Conservation (phyloP, 53 echinoderm and acorn worm genomes). For the Pentamera pediparva region DNA sequence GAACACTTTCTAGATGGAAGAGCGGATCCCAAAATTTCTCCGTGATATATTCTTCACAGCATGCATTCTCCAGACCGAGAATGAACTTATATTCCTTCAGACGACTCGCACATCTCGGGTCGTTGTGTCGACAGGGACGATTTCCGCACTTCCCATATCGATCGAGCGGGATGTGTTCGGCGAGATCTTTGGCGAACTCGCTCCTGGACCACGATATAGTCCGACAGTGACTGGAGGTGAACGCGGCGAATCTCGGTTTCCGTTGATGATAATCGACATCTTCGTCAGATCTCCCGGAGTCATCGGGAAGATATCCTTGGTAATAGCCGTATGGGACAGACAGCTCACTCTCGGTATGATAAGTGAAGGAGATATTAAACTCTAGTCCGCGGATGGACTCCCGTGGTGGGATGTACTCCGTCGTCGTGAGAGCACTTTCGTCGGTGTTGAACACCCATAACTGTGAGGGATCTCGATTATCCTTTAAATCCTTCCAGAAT, state of each 20-base stretch:
- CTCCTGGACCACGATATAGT: neutral
- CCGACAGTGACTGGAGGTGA: neutral
- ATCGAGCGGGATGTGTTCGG: neutral
- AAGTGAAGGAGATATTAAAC: too few relatives aligned
- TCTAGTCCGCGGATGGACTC: too few relatives aligned
- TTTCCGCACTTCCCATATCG: neutral
- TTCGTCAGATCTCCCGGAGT: too few relatives aligned
- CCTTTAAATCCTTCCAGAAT: too few relatives aligned
- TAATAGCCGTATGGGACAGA: too few relatives aligned
- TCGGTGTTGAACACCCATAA: too few relatives aligned
- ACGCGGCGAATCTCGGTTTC: neutral
- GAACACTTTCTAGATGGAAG: neutral
- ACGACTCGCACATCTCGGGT: neutral
- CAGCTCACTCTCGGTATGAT: too few relatives aligned
- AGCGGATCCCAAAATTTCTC: neutral
- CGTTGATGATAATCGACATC: too few relatives aligned
- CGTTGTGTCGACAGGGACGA: neutral
- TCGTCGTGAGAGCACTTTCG: too few relatives aligned
- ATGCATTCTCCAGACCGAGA: neutral
- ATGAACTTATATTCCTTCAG: neutral
- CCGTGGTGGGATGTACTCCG: too few relatives aligned
- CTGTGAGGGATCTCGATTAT: too few relatives aligned
- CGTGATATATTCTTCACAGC: neutral
- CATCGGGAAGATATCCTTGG: too few relatives aligned
- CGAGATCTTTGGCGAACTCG: neutral